Percentiles rank a stretch among this genome's conserved stretches.
Evolutionary conservation across 2,888 invertebrate species (phyloP).

Genomic region (Leptogaster cylindrica): DNA sequence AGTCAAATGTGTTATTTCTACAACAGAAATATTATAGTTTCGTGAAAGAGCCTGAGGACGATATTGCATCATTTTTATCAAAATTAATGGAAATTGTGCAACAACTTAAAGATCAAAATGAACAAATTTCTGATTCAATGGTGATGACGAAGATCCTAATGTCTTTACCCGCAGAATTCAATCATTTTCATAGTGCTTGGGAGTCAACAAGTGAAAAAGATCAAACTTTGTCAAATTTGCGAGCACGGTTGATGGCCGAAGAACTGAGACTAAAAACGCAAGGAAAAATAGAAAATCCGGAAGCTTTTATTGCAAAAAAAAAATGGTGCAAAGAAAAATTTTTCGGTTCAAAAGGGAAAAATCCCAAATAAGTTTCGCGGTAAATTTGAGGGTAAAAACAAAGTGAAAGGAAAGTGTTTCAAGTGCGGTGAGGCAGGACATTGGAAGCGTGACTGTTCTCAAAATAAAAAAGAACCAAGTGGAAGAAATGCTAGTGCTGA

Average conservation of each 20-base stretch:
- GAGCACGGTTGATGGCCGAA: not conserved
- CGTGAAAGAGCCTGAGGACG: not conserved
- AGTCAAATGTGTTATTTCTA: slow-evolving; percentile 15
- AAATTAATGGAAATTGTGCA: not conserved
- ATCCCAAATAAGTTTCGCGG: no score
- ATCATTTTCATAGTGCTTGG: not conserved
- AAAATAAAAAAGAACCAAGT: slow-evolving; percentile 14
- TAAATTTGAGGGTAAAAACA: not conserved
- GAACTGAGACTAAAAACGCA: not conserved
- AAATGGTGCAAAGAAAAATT: not conserved
- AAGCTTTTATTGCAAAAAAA: not conserved
- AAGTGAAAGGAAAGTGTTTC: not conserved
- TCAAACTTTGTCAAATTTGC: not conserved
- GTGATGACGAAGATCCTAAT: not conserved
- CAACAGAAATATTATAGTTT: slow-evolving; percentile 25
- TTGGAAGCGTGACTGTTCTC: slow-evolving; percentile 47
- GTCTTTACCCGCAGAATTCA: not conserved
- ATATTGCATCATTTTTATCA: slow-evolving; percentile 12
- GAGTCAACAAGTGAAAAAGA: not conserved
- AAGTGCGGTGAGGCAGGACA: not conserved
- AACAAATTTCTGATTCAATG: slow-evolving; percentile 18
- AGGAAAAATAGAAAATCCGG: not conserved
- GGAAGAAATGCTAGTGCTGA: not conserved
- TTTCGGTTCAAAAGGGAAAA: no score
- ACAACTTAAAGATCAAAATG: not conserved